Conservation (phyloP, 2,888 invertebrate genomes). For the Eumacrocentrus americanus region DNA sequence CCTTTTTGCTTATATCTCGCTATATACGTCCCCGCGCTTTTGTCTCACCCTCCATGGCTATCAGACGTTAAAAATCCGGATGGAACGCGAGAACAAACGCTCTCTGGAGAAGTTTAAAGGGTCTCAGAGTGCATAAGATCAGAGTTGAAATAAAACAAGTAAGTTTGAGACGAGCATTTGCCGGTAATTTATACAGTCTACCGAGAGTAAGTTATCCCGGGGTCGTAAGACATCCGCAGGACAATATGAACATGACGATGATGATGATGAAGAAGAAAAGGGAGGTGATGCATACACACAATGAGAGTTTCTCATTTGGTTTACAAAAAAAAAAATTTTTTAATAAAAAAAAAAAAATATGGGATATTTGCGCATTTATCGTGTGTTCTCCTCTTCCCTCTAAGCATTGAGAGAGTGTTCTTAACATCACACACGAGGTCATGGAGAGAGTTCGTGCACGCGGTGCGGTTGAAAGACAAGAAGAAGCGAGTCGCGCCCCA, state of each 20-base stretch:
- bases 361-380: no score
- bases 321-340: no score
- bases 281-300: not conserved
- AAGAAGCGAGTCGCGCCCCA: conserved; percentile 41
- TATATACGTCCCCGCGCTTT: not conserved
- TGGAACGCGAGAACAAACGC: conserved; percentile 17
- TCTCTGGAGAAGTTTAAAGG: not conserved
- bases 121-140: not conserved
- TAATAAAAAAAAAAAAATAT: no score
- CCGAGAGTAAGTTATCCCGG: conserved; percentile 50
- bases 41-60: not conserved
- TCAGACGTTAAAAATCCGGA: conserved; percentile 17
- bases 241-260: not conserved
- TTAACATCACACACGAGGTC: not conserved
- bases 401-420: not conserved
- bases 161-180: conserved; percentile 38
- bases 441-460: not conserved
- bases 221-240: conserved; percentile 12
- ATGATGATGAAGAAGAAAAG: not conserved
- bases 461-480: no score
- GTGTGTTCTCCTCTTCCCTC: not conserved
- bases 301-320: no score
- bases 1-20: not conserved
- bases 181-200: conserved; percentile 49
- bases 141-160: conserved; percentile 8